Evolutionary conservation across 2,888 invertebrate genomes (phyloP).

Genomic region (Calameuta idolon): DNA sequence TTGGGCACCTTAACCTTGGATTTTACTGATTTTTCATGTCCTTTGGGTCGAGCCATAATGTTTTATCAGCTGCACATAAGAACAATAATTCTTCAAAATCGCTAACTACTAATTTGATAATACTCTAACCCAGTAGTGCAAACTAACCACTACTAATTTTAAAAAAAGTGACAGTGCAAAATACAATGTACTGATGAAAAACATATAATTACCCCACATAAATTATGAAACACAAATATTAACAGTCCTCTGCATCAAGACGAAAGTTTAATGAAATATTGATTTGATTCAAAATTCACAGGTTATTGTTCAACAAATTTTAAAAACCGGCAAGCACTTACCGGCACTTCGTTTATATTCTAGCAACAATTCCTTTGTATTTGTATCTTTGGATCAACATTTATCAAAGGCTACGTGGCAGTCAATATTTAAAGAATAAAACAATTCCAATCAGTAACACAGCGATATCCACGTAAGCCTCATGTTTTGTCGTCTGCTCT

Average conservation of each 20-base stretch:
- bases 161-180: background rate
- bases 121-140: background rate
- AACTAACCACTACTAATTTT: background rate
- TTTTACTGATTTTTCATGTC: slow-evolving; percentile 42
- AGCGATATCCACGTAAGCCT: background rate
- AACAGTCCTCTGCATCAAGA: background rate
- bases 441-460: background rate
- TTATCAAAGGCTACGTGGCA: background rate
- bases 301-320: background rate
- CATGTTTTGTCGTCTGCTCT: background rate
- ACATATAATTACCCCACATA: background rate
- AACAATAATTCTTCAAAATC: background rate
- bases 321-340: background rate
- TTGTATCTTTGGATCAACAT: background rate
- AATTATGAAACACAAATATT: background rate
- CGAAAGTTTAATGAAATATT: background rate
- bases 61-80: background rate
- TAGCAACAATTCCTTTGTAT: background rate
- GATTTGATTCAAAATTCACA: background rate
- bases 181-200: background rate
- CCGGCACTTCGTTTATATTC: background rate
- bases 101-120: background rate
- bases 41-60: slow-evolving; percentile 45
- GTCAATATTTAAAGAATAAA: background rate
- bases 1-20: slow-evolving; percentile 34